A percentile compares a stretch with the other conserved stretches of the same genome.
Conservation (phyloP, 2,113 vertebrate genomes). For the Dolichotis patagonum region DNA sequence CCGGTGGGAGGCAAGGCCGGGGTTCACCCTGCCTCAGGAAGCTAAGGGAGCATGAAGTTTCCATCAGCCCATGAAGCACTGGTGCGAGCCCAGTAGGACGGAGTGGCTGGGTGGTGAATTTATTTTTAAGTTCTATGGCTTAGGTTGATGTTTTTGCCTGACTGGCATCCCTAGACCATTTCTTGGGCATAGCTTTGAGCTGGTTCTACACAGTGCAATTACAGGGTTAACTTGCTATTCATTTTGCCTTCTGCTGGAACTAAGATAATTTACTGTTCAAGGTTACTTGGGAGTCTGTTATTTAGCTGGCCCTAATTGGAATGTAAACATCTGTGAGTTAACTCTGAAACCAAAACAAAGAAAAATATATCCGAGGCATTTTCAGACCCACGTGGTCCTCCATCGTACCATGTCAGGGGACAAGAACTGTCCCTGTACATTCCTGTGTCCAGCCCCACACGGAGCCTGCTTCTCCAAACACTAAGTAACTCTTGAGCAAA, state of each 20-base stretch:
- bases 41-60: background rate
- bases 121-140: background rate
- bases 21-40: background rate
- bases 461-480: background rate
- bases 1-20: background rate
- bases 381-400: background rate
- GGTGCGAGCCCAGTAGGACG: background rate
- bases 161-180: background rate
- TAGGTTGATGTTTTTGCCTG: background rate
- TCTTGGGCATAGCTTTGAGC: background rate
- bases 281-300: background rate
- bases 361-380: background rate
- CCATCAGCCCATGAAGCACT: background rate
- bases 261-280: background rate
- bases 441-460: background rate
- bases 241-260: background rate
- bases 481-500: background rate
- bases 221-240: background rate
- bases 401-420: background rate
- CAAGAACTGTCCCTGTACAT: background rate
- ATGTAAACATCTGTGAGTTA: background rate
- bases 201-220: background rate
- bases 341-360: background rate
- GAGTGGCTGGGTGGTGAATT: background rate
- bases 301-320: background rate